These are phyloP conservation scores for Lanius collurio DNA, from an alignment of 2,113 vertebrate genomes.

Conservation along the genomic window DNA sequence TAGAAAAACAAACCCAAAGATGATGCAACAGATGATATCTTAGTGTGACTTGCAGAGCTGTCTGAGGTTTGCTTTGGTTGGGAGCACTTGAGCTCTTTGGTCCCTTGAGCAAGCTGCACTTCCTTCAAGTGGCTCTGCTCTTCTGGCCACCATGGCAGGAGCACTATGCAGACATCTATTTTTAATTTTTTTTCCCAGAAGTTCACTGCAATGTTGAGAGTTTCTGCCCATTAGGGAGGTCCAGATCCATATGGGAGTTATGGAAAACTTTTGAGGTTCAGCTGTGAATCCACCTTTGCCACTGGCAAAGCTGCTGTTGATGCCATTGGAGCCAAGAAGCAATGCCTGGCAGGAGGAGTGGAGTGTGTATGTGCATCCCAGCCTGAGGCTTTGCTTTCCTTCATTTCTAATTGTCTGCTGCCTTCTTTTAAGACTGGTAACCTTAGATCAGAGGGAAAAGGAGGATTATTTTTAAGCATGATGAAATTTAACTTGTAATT, in stretches of 20 bases:
- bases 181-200: not conserved
- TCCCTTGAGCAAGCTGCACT: not conserved
- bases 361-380: fast-evolving
- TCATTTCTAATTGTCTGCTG: not conserved
- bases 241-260: fast-evolving
- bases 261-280: not conserved
- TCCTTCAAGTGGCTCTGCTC: not conserved
- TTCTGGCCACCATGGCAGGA: not conserved
- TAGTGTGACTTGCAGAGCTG: not conserved
- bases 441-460: not conserved
- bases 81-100: not conserved
- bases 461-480: not conserved
- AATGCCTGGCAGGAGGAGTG: fast-evolving
- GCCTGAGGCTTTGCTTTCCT: not conserved
- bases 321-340: not conserved
- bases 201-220: not conserved
- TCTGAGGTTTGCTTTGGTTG: not conserved
- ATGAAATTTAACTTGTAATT: conserved; percentile 40
- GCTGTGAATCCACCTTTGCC: not conserved
- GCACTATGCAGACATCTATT: fast-evolving
- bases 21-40: not conserved
- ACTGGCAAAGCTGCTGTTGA: not conserved
- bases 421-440: not conserved
- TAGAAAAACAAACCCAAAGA: not conserved
- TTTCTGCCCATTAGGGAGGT: not conserved